Evolutionary conservation across 2,113 vertebrate species (phyloP).

Genomic region (Oenanthe oenanthe): DNA sequence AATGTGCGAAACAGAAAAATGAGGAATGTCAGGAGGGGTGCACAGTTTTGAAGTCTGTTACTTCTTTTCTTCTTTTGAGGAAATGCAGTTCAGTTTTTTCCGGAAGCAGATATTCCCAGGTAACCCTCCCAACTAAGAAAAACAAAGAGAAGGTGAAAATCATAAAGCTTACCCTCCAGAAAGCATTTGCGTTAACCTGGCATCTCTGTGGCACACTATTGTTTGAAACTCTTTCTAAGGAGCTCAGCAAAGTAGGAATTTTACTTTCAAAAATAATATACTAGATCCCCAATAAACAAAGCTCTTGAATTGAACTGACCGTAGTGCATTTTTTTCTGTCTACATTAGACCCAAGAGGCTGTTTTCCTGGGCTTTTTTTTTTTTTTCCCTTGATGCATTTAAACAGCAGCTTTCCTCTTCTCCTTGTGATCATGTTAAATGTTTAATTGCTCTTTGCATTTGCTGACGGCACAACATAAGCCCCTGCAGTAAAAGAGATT

Average conservation of each 20-base stretch:
- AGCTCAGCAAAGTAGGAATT: background rate
- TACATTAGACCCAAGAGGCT: background rate
- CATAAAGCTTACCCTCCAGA: background rate
- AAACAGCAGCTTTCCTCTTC: conserved; percentile 10
- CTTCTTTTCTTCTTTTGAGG: background rate
- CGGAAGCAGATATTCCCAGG: conserved; percentile 3
- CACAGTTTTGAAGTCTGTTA: background rate
- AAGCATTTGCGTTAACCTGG: background rate
- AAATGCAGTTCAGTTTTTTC: background rate
- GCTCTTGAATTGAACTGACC: background rate
- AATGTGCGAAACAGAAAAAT: background rate
- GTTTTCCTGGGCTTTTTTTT: background rate
- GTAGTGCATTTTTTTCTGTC: background rate
- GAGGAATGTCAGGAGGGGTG: background rate
- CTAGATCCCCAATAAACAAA: background rate
- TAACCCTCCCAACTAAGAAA: background rate
- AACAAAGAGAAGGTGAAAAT: conserved; percentile 20
- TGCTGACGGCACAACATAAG: conserved; percentile 49
- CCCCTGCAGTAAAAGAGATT: conserved; percentile 67
- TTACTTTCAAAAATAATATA: background rate
- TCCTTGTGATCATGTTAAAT: conserved; percentile 62
- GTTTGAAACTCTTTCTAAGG: background rate
- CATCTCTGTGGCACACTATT: background rate
- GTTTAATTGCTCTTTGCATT: conserved; percentile 72
- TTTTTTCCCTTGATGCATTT: background rate